Percentiles rank a stretch among this genome's conserved stretches.
Conservation (phyloP, 2,113 vertebrate species). For the Gobiocypris rarus region DNA sequence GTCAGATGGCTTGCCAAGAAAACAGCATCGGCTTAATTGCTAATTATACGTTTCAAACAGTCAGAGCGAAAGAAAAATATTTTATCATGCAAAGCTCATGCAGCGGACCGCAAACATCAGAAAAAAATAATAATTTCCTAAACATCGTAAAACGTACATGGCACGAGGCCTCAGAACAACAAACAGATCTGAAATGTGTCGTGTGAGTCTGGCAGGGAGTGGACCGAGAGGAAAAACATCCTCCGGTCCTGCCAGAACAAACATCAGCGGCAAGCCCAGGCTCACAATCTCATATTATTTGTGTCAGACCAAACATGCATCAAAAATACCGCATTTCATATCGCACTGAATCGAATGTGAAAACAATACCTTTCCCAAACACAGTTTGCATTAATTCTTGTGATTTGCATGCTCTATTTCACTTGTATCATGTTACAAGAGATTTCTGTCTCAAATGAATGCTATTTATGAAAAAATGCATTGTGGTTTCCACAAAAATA, state of each 20-base stretch:
- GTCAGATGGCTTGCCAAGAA: conserved; percentile 33
- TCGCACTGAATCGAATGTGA: conserved; percentile 14
- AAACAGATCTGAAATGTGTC: conserved; percentile 68
- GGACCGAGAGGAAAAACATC: conserved; percentile 50
- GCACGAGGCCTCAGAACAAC: conserved; percentile 66
- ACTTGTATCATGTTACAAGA: too few relatives aligned
- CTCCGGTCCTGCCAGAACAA: conserved; percentile 56
- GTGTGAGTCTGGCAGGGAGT: conserved; percentile 56
- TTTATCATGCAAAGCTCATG: conserved; percentile 52
- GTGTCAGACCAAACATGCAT: conserved; percentile 53
- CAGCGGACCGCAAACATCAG: conserved; percentile 58
- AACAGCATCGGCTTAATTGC: conserved; percentile 67
- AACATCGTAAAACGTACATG: conserved; percentile 65
- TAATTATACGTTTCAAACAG: conserved; percentile 67
- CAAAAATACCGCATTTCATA: conserved; percentile 41
- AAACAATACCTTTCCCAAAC: conserved; percentile 5
- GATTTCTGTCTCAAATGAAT: too few relatives aligned
- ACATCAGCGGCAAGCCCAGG: conserved; percentile 60
- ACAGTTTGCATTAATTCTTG: too few relatives aligned
- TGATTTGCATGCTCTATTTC: too few relatives aligned
- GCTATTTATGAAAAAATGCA: too few relatives aligned
- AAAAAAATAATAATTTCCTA: conserved; percentile 65
- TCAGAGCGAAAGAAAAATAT: conserved; percentile 51
- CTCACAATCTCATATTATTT: conserved; percentile 62
- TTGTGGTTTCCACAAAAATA: too few relatives aligned